Conservation (phyloP, 2,113 vertebrate species). For the Platichthys flesus region DNA sequence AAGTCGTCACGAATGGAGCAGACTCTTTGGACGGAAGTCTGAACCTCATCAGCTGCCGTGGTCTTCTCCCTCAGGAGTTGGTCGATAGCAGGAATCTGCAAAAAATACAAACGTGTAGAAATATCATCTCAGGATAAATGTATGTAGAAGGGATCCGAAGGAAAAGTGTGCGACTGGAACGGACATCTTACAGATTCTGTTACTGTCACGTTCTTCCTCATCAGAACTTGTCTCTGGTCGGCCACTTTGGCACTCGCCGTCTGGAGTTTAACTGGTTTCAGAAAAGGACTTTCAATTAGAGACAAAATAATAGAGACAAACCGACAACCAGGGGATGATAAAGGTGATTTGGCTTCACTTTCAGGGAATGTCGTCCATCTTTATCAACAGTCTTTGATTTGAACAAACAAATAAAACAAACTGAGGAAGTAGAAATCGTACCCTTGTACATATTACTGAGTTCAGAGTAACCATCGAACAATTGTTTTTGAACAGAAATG, state of each 20-base stretch:
- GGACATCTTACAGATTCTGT: slow-evolving; percentile 75
- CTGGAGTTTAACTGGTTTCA: slow-evolving; percentile 68
- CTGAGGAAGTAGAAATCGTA: slow-evolving; percentile 53
- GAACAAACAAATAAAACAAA: neutral
- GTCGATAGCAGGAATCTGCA: slow-evolving; percentile 82
- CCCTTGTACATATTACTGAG: slow-evolving; percentile 81
- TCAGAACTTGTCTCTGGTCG: slow-evolving; percentile 78
- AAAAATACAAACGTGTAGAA: neutral
- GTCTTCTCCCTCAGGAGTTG: slow-evolving; percentile 77
- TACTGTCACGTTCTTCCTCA: slow-evolving; percentile 73
- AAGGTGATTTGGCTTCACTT: no score
- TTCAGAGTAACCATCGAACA: slow-evolving; percentile 74
- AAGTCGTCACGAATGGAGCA: slow-evolving; percentile 83
- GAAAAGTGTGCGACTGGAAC: neutral
- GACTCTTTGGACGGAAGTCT: slow-evolving; percentile 80
- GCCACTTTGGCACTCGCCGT: slow-evolving; percentile 79
- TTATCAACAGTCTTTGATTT: no score
- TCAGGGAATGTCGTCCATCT: no score
- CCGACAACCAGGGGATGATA: no score
- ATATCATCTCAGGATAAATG: neutral
- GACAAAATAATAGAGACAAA: neutral
- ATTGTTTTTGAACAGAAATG: slow-evolving; percentile 73
- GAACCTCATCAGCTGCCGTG: slow-evolving; percentile 73
- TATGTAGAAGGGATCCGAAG: neutral
- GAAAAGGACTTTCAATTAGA: neutral